phyloP scores from a whole-genome alignment of 92 coral and sea anemone genomes.

The Plumapathes pennacea region DNA sequence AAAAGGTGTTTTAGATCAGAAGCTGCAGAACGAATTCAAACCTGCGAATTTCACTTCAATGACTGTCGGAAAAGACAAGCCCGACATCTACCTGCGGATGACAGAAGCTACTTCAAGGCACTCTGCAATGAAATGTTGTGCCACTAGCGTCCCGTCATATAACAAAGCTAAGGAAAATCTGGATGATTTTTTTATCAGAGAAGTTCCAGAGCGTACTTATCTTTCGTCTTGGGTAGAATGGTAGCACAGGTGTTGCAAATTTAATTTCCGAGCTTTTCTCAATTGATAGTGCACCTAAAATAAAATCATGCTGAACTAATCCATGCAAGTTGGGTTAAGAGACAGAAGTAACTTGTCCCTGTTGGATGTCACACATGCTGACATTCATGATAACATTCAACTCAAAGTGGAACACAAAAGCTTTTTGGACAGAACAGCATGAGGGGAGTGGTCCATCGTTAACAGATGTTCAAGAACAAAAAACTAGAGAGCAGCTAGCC shows the following conservation, averaged over 20 bases:
- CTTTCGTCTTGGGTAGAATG: too few species aligned
- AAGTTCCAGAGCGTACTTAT: constrained; percentile 20
- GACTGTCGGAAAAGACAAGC: constrained; percentile 55
- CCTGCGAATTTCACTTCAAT: constrained; percentile 60
- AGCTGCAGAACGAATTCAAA: constrained; percentile 29
- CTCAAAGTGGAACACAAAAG: too few species aligned
- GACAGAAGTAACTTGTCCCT: too few species aligned
- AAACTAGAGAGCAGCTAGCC: too few species aligned
- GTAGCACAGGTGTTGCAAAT: constrained; percentile 21
- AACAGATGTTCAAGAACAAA: too few species aligned
- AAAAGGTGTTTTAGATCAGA: constrained; percentile 29
- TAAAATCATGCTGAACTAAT: too few species aligned
- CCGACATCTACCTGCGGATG: constrained; percentile 31
- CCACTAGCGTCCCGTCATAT: constrained; percentile 22
- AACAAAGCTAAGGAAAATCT: constrained; percentile 35
- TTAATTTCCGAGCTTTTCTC: too few species aligned
- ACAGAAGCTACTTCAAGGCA: constrained; percentile 19
- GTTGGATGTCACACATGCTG: constrained; percentile 26
- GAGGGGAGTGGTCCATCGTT: too few species aligned
- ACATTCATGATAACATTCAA: constrained; percentile 27
- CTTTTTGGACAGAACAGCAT: too few species aligned
- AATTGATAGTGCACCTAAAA: too few species aligned
- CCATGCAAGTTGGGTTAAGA: too few species aligned
- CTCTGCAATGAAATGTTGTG: constrained; percentile 14
- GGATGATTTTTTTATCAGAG: constrained; percentile 9